A percentile compares a stretch with the other conserved stretches of the same genome.
These are phyloP conservation scores for Blera fallax DNA, from an alignment of 2,888 invertebrate genomes.

Conservation along the genomic window DNA sequence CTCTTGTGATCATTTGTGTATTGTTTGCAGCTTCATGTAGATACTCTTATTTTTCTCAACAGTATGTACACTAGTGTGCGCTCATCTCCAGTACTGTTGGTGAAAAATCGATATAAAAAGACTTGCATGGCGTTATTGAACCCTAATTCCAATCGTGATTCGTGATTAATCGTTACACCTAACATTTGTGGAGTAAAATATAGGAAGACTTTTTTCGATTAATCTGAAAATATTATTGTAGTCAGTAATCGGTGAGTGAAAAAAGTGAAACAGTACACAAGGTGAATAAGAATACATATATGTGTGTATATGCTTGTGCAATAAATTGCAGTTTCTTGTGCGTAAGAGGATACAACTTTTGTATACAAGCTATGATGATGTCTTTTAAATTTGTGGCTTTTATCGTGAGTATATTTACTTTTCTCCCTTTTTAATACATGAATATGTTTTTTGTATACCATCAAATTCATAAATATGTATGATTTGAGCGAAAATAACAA, in stretches of 20 bases:
- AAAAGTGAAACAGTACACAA: background rate
- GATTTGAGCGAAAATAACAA: too few relatives aligned
- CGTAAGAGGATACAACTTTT: background rate
- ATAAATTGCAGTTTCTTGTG: background rate
- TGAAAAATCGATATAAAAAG: constrained; percentile 75
- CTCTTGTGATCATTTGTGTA: constrained; percentile 65
- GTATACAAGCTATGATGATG: constrained; percentile 25
- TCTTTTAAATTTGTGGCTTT: constrained; percentile 52
- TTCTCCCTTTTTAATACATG: too few relatives aligned
- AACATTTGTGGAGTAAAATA: constrained; percentile 19
- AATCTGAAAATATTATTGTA: background rate
- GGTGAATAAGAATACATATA: too few relatives aligned
- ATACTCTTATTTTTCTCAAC: constrained; percentile 59
- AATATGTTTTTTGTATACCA: too few relatives aligned
- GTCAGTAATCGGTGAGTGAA: background rate
- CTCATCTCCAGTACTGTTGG: constrained; percentile 42
- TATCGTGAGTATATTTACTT: constrained; percentile 56
- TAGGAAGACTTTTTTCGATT: background rate
- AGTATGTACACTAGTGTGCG: constrained; percentile 29
- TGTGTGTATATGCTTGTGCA: background rate
- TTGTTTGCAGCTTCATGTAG: constrained; percentile 45
- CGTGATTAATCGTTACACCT: constrained; percentile 56
- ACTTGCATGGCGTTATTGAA: constrained; percentile 75
- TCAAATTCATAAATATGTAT: too few relatives aligned
- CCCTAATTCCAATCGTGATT: constrained; percentile 76